Evolutionary conservation across 1,140 invertebrate species (phyloP).

Genomic region (Drusus annulatus): DNA sequence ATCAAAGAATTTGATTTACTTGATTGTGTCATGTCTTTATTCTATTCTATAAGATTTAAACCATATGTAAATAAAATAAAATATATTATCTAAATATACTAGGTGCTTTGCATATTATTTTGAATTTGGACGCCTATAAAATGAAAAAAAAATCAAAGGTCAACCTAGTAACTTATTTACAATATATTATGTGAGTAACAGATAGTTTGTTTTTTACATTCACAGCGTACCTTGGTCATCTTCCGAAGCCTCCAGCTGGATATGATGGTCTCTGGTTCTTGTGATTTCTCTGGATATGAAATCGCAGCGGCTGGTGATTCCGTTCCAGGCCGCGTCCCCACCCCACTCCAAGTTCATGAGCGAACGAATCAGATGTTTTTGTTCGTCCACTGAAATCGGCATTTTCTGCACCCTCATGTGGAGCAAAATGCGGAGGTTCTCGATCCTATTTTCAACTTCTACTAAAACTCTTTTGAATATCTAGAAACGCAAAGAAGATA

Average conservation of each 20-base stretch:
- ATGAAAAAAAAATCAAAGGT: no score
- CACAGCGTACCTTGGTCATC: slow-evolving; percentile 64
- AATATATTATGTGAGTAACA: no score
- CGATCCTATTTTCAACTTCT: slow-evolving; percentile 93
- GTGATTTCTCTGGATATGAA: slow-evolving; percentile 81
- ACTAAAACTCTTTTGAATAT: slow-evolving; percentile 89
- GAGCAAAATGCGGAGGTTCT: slow-evolving; percentile 85
- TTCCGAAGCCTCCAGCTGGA: slow-evolving; percentile 70
- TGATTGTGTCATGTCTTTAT: no score
- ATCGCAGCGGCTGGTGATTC: slow-evolving; percentile 85
- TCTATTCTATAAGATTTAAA: no score
- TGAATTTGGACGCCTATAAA: no score
- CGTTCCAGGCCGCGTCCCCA: slow-evolving; percentile 95
- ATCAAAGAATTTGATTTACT: no score
- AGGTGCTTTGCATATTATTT: no score
- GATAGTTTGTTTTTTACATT: no score
- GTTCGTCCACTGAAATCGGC: slow-evolving; percentile 92
- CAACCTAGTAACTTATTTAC: no score
- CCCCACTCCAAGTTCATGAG: slow-evolving; percentile 78
- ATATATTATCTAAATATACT: no score
- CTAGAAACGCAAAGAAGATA: slow-evolving; percentile 63
- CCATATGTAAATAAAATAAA: no score
- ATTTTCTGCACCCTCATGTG: slow-evolving; percentile 88
- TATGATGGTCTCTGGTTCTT: slow-evolving; percentile 73
- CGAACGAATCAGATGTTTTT: slow-evolving; percentile 85